A percentile compares a stretch with the other conserved stretches of the same genome.
Conservation (phyloP, 1,140 invertebrate genomes). For the Drosophila setifemur region DNA sequence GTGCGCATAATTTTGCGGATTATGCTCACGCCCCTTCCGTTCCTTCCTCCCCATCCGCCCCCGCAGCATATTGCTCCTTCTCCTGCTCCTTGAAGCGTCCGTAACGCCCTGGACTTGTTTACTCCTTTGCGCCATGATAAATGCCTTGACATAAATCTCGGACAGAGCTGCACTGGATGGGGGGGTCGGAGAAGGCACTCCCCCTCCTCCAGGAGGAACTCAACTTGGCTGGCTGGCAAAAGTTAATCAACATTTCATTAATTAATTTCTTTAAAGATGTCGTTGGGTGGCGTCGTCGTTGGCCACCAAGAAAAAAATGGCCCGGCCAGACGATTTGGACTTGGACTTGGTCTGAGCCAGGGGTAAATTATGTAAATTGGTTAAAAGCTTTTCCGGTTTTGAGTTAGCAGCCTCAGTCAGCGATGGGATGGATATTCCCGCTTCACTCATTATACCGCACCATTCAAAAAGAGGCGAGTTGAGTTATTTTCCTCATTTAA, state of each 20-base stretch:
- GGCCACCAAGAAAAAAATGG: slow-evolving; percentile 62
- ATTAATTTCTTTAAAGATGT: slow-evolving; percentile 81
- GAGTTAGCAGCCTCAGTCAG: slow-evolving; percentile 80
- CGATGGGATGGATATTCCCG: slow-evolving; percentile 31
- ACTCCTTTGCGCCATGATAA: slow-evolving; percentile 73
- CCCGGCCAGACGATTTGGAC: slow-evolving; percentile 42
- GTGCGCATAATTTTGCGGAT: slow-evolving; percentile 77
- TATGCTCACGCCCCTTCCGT: slow-evolving; percentile 60
- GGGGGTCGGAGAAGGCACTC: neutral
- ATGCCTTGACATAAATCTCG: slow-evolving; percentile 78
- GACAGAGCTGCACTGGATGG: slow-evolving; percentile 29
- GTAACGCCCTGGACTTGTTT: slow-evolving; percentile 70
- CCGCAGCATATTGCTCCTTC: slow-evolving; percentile 7
- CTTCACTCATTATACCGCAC: slow-evolving; percentile 56
- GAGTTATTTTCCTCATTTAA: slow-evolving; percentile 45
- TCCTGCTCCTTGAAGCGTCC: slow-evolving; percentile 19
- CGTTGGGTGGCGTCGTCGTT: slow-evolving; percentile 29
- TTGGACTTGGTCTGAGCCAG: slow-evolving; percentile 23
- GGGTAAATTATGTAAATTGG: slow-evolving; percentile 78
- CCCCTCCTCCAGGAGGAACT: slow-evolving; percentile 1
- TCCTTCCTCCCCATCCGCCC: neutral
- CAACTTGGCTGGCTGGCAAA: slow-evolving; percentile 64
- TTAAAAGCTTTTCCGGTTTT: slow-evolving; percentile 81
- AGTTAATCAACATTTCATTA: slow-evolving; percentile 82
- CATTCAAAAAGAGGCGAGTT: slow-evolving; percentile 40